A percentile compares a stretch with the other conserved stretches of the same genome.
These are phyloP conservation scores for Aphodius sticticus DNA, from an alignment of 2,888 invertebrate species.

Conservation along the genomic window DNA sequence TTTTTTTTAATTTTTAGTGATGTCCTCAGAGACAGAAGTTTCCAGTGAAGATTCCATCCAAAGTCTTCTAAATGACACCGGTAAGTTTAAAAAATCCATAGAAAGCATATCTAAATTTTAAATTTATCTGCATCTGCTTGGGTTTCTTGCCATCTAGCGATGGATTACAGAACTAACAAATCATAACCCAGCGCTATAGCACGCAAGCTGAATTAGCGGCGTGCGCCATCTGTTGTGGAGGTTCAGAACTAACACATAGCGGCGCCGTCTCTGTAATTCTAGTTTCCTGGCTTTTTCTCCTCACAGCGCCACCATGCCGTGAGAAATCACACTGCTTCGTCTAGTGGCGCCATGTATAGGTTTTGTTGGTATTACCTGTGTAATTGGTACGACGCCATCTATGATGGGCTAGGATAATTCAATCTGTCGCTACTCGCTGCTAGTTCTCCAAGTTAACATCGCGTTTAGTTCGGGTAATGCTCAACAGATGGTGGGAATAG, in stretches of 20 bases:
- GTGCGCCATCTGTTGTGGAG: neutral
- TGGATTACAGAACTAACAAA: neutral
- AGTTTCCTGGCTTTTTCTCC: neutral
- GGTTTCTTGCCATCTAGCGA: neutral
- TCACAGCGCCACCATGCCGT: neutral
- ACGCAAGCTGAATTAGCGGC: neutral
- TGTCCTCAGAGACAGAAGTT: conserved; percentile 71
- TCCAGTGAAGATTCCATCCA: conserved; percentile 68
- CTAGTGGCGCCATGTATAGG: neutral
- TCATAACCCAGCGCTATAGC: neutral
- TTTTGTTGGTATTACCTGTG: neutral
- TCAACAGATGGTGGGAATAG: neutral
- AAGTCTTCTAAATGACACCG: conserved; percentile 70
- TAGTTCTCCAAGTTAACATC: neutral
- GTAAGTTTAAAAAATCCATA: conserved; percentile 55
- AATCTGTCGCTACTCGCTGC: neutral
- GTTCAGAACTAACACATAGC: neutral
- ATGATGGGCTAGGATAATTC: neutral
- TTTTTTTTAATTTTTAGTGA: conserved; percentile 58
- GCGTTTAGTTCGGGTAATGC: neutral
- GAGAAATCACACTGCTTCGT: too few species aligned
- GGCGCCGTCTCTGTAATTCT: neutral
- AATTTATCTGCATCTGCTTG: too few species aligned
- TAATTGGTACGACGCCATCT: conserved; percentile 7
- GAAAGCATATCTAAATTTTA: neutral